Conservation (phyloP, 2,888 invertebrate genomes). For the Artemia sp. region DNA sequence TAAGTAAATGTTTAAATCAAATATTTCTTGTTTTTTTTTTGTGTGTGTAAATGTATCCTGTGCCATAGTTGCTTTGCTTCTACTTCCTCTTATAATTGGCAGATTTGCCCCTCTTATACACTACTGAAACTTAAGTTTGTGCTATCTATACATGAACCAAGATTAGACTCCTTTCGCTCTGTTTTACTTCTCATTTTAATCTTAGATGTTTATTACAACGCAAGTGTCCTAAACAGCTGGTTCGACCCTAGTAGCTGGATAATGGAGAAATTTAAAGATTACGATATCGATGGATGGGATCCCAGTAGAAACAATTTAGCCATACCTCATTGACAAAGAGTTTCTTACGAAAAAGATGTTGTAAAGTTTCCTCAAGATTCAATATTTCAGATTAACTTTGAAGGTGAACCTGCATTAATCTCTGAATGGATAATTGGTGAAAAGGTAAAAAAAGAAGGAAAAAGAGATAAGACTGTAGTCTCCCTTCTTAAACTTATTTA, state of each 20-base stretch:
- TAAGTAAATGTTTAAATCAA: too few relatives aligned
- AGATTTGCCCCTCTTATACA: too few relatives aligned
- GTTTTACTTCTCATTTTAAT: background rate
- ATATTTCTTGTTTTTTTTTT: too few relatives aligned
- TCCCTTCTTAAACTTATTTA: too few relatives aligned
- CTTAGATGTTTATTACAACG: constrained; percentile 4
- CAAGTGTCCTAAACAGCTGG: background rate
- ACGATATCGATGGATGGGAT: background rate
- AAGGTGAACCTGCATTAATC: background rate
- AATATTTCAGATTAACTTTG: background rate
- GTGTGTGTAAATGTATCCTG: too few relatives aligned
- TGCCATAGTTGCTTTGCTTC: too few relatives aligned
- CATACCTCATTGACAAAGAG: background rate
- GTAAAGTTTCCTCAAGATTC: background rate
- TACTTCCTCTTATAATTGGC: too few relatives aligned
- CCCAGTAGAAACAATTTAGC: background rate
- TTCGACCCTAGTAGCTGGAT: constrained; percentile 1
- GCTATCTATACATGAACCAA: too few relatives aligned
- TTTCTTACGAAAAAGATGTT: background rate
- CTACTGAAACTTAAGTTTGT: too few relatives aligned
- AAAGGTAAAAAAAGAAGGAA: background rate
- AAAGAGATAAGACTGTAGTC: background rate
- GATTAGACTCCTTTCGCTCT: too few relatives aligned
- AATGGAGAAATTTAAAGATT: background rate
- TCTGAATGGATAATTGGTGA: constrained; percentile 1